Evolutionary conservation across 2,888 invertebrate species (phyloP).

Genomic region (Onthophagus sagittarius): DNA sequence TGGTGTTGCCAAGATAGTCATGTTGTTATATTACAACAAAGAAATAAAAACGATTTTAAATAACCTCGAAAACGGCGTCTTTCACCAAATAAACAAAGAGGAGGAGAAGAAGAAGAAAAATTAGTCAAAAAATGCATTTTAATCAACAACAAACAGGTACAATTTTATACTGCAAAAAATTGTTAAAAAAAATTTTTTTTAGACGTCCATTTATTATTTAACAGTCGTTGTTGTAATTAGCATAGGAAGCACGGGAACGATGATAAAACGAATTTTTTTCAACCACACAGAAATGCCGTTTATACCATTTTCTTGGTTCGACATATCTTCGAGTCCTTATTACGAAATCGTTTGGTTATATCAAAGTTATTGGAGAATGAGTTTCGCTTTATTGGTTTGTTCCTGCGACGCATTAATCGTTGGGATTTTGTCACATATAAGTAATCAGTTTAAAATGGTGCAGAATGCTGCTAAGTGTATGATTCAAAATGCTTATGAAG

Average conservation of each 20-base stretch:
- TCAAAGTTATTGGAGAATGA: conserved; percentile 17
- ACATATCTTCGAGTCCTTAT: conserved; percentile 12
- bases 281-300: conserved; percentile 15
- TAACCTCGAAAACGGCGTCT: conserved; percentile 17
- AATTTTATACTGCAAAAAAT: neutral
- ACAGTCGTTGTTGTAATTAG: conserved; percentile 15
- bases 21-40: conserved; percentile 15
- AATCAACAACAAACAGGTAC: conserved; percentile 18
- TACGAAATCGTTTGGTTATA: conserved; percentile 22
- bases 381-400: conserved; percentile 21
- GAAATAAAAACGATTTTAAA: conserved; percentile 15
- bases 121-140: conserved; percentile 19
- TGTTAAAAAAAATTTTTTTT: neutral
- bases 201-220: conserved; percentile 19
- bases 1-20: conserved; percentile 18
- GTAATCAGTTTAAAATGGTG: conserved; percentile 17
- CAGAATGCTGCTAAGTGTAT: conserved; percentile 14
- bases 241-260: conserved; percentile 15
- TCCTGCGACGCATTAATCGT: conserved; percentile 18
- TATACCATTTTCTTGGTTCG: conserved; percentile 21
- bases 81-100: conserved; percentile 15
- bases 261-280: conserved; percentile 4
- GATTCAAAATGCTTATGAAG: conserved; percentile 2
- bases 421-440: conserved; percentile 19
- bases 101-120: conserved; percentile 19